Base-by-base conservation (phyloP, 2,888 invertebrate species). In the Helicoverpa assulta region DNA sequence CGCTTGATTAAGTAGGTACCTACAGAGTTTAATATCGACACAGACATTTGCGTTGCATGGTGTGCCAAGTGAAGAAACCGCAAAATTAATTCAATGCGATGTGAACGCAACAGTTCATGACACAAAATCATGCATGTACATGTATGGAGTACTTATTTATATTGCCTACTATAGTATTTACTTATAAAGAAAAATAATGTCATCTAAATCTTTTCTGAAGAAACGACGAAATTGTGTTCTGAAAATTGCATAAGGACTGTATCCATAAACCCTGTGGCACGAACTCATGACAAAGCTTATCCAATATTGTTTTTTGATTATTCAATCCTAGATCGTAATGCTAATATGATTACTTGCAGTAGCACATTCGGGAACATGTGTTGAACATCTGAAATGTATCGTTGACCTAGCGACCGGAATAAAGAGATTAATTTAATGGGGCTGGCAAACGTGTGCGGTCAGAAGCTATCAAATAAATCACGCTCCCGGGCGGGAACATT, bases 1-100 rank as follows among this genome's bases (percentile, higher is more conserved):
- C 78, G 83, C 81, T 80, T 81, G 80, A 85, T 84, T 85, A 80
- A 82, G 81, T 83, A 76, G 70, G 77, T 60, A 58, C 26, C 26
- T 26, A 26, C 57, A 40, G 29, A 74, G 14, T 79, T 80, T 50
- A 43, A 56, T 55, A 64, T 50, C 8, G 53, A 78, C 81, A 80
- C 75, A 66, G 67, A 54, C 54, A 63, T 26, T 26, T 53, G 63
- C 85, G 82, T 83, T 82, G 70, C 82, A 83, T 80, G 77, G 76
- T 80, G 77, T 75, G 81, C 83, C 85, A 79, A 84, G 84, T 82
- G 82, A 80, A 82, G 70, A 82, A 89, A 91, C 91, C 91, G 84
- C 92, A 91, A 88, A 80, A 88, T 86, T 88, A 88, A 90, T 89
- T 81, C 37, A 63, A 68, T 53, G 52, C 40, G 62, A 70, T 64